phyloP scores from a whole-genome alignment of 2,888 invertebrate genomes.

The Protodeltote pygarga region DNA sequence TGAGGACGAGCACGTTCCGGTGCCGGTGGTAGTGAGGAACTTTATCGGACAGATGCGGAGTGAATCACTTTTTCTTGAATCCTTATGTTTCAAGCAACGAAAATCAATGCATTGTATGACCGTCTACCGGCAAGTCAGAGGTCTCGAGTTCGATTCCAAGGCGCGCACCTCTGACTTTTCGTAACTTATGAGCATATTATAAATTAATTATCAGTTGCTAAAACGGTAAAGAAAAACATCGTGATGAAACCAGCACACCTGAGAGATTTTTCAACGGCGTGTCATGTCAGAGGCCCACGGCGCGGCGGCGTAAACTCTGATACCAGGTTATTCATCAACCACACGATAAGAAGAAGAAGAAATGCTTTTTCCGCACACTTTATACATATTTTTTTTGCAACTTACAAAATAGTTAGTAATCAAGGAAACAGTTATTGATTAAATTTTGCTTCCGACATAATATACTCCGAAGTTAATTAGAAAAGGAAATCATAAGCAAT shows the following conservation, averaged over 20 bases:
- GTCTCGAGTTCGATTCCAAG: too few species aligned
- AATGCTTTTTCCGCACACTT: slow-evolving; percentile 2
- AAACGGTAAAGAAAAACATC: too few species aligned
- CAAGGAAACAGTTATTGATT: slow-evolving; percentile 23
- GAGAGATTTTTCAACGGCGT: too few species aligned
- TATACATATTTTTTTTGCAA: slow-evolving; percentile 1
- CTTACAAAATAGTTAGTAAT: slow-evolving; percentile 5
- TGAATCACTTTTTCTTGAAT: slow-evolving; percentile 56
- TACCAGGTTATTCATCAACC: too few species aligned
- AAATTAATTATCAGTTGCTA: too few species aligned
- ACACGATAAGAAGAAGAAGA: too few species aligned
- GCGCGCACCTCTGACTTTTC: too few species aligned
- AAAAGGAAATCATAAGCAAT: slow-evolving; percentile 31
- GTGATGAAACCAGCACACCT: too few species aligned
- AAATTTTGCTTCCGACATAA: slow-evolving; percentile 14
- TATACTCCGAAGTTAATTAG: slow-evolving; percentile 6
- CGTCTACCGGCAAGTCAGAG: too few species aligned
- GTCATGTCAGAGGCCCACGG: too few species aligned
- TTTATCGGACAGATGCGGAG: slow-evolving; percentile 42
- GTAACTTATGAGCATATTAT: too few species aligned
- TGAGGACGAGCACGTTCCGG: slow-evolving; percentile 61
- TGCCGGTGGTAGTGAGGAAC: slow-evolving; percentile 56
- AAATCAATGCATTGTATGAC: slow-evolving; percentile 12
- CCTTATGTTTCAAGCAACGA: slow-evolving; percentile 33
- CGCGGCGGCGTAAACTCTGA: too few species aligned